Evolutionary conservation across 2,888 invertebrate genomes (phyloP), one percentile per base, ranked within the genome.

Genomic region (Vannuccia rotundouncinata): DNA sequence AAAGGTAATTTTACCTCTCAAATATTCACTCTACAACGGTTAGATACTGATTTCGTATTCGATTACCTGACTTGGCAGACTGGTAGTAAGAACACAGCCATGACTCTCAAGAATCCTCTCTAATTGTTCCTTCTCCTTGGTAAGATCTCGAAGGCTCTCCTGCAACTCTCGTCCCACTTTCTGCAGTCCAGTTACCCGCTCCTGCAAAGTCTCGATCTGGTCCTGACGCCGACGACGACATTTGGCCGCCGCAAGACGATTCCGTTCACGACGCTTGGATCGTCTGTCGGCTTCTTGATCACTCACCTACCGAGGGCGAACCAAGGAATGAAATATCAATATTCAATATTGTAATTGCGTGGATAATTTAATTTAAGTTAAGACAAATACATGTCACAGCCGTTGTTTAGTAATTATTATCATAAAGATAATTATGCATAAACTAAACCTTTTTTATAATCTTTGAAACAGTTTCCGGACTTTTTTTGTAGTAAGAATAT

Each of bases 211-310:
- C 28, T 74, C 74, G 28, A 74, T 74, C 28, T 74, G 25, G 28
- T 74, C 74, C 28, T 74, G 74, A 5, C 74, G 74, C 28, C 74
- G 74, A 25, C 28, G 25, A 5, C 74, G 10, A n/a, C 74, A 74
- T 27, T 74, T 74, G 10, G 74, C 74, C 25, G 74, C 74, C 74
- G 74, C 74, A 5, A 74, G 28, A 5, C 74, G 74, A n/a, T 74
- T 74, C 74, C 74, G 10, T 74, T 74, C 74, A 10, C 74, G 74
- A 5, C 74, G 25, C n/a, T 74, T 74, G 5, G 74, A 22, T 5
- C 74, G 25, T 74, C 74, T 5, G 28, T 22, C 28, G 10, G 74
- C 74, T 25, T 74, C 74, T 25, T 74, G 25, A 25, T 74, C 25
- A n/a, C 25, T 25, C 28, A 74, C 74, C 74, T 74, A n/a, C 13